Conservation (phyloP, 2,797 vertebrate genomes). For the Glossophaga mutica region DNA sequence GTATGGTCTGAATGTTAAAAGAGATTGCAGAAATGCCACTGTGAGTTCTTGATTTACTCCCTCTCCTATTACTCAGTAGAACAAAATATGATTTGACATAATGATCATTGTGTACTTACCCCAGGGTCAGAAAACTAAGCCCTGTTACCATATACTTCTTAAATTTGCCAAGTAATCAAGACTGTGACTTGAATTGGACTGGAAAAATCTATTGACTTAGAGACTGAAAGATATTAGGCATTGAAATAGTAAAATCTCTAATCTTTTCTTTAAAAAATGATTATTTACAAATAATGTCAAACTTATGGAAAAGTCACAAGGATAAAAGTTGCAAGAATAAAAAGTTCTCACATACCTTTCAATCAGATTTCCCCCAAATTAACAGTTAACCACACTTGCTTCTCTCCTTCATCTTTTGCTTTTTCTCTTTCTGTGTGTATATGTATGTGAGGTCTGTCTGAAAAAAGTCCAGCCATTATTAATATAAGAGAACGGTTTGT, state of each 20-base stretch:
- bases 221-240: constrained; percentile 14
- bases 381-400: background rate
- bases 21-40: constrained; percentile 12
- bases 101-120: constrained; percentile 9
- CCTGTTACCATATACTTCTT: constrained; percentile 16
- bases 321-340: background rate
- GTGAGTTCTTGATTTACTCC: constrained; percentile 27
- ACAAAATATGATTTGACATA: constrained; percentile 54
- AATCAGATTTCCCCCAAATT: background rate
- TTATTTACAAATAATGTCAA: background rate
- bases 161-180: constrained; percentile 57
- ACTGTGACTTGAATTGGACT: constrained; percentile 8
- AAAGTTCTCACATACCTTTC: background rate
- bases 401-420: background rate
- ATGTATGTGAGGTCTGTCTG: background rate
- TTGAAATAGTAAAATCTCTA: background rate
- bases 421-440: background rate
- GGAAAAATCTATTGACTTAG: constrained; percentile 46
- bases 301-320: background rate
- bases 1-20: constrained; percentile 8
- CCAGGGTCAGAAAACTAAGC: constrained; percentile 26
- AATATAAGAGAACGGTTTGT: background rate
- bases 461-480: background rate
- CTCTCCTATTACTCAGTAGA: background rate
- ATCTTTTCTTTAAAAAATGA: background rate